A percentile compares a stretch with the other conserved stretches of the same genome.
These are phyloP conservation scores for Lagorchestes hirsutus DNA, from an alignment of 2,797 vertebrate species.

Conservation along the genomic window DNA sequence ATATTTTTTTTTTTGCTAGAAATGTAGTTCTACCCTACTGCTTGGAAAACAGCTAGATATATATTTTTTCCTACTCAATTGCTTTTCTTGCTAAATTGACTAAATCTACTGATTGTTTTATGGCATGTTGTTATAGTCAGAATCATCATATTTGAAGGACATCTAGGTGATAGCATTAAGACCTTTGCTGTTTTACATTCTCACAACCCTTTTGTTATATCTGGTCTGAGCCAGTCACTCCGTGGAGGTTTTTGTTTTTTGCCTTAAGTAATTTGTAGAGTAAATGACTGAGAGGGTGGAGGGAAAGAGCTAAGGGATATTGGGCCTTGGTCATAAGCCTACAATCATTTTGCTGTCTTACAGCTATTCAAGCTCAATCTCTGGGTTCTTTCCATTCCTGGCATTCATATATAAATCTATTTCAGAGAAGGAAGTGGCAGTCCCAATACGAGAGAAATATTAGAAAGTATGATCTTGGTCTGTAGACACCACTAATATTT, in stretches of 20 bases:
- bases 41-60: not conserved
- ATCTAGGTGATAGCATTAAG: not conserved
- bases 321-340: not conserved
- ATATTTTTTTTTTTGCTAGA: not conserved
- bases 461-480: conserved; percentile 20
- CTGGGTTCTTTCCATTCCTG: not conserved
- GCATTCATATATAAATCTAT: not conserved
- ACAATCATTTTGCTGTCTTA: not conserved
- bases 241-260: not conserved
- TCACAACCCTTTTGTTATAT: not conserved
- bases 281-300: not conserved
- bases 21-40: not conserved
- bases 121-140: not conserved
- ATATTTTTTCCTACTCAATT: not conserved
- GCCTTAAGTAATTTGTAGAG: not conserved
- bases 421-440: conserved; percentile 19
- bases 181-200: not conserved
- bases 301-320: not conserved
- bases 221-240: not conserved
- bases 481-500: conserved; percentile 42
- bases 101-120: not conserved
- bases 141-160: not conserved
- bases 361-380: not conserved
- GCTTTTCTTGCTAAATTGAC: not conserved
- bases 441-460: not conserved